phyloP scores from a whole-genome alignment of 2,113 vertebrate genomes.

The Percopsis transmontana region DNA sequence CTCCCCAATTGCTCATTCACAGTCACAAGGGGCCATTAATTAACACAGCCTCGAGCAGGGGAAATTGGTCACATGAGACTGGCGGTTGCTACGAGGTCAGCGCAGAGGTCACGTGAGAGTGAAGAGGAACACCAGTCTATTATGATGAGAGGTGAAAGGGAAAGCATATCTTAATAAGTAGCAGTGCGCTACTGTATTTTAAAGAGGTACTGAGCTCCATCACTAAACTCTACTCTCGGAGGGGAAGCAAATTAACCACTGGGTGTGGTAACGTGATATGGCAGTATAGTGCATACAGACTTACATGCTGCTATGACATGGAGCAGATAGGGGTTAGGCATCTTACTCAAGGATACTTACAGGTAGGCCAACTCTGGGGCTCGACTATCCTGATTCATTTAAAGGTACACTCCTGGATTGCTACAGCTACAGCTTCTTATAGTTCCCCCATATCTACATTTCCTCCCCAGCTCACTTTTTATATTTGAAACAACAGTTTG shows the following conservation, averaged over 20 bases:
- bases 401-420: no score
- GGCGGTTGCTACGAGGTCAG: conserved; percentile 11
- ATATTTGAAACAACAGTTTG: no score
- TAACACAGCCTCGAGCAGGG: neutral
- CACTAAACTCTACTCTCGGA: neutral
- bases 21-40: conserved; percentile 8
- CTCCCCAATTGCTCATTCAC: conserved; percentile 19
- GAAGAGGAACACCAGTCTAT: conserved; percentile 25
- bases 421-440: no score
- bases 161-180: conserved; percentile 23
- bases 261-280: no score
- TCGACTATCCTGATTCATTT: no score
- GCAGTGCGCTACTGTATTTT: neutral
- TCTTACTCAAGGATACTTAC: no score
- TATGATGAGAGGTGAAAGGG: conserved; percentile 21
- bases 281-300: no score
- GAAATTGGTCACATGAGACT: conserved; percentile 12
- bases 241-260: conserved; percentile 14
- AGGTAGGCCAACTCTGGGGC: no score
- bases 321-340: no score
- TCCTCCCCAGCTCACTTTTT: no score
- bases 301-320: no score
- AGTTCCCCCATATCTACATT: no score
- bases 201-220: neutral
- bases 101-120: neutral